Base-by-base conservation (phyloP, 2,113 vertebrate species). In the Macrotis lagotis region DNA sequence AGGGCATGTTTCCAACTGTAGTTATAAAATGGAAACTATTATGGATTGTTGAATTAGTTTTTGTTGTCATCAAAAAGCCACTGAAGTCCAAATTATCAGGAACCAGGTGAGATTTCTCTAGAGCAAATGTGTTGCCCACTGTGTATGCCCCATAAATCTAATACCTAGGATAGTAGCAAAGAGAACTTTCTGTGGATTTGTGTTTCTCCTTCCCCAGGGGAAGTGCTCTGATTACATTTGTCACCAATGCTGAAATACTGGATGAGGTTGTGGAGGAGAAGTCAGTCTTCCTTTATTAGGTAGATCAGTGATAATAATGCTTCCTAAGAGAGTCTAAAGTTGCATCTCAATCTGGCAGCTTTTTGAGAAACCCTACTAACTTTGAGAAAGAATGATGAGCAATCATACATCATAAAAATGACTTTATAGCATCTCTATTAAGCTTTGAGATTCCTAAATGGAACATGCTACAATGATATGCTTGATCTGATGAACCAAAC, bases 331-430 rank as follows among this genome's bases (percentile, higher is more conserved):
- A 25, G 4, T 8, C 52, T 53, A 53, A 53, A 25, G 52, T 53
- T 53, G 24, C 52, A 25, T 53, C 52, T 53, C 52, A 53, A 25
- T 53, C 52, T 53, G 9, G 2, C 55, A 66, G 14, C 10, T 66
- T 66, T 11, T 3, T 37, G 31, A 66, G 10, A 37, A 66, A 31
- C 55, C 31, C 28, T 31, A 66, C 28, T 31, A 37, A 12, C 11
- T 37, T 37, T 12, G 28, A 83, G 66, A 44, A 83, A 44, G 37
- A 83, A 66, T 89, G 50, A 24, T 74, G 24, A 90, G 25, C 48
- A 93, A 90, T 53, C 2, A 47, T 90, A 95, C 92, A 92, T 90
- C 50, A 91, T 14, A 93, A 26, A 53, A 83, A 49, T 92, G 31
- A 90, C 22, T 88, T 92, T 90, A 48, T 0, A 93, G 25, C 47